Conservation (phyloP, 2,113 vertebrate species). For the Semnornis frantzii region DNA sequence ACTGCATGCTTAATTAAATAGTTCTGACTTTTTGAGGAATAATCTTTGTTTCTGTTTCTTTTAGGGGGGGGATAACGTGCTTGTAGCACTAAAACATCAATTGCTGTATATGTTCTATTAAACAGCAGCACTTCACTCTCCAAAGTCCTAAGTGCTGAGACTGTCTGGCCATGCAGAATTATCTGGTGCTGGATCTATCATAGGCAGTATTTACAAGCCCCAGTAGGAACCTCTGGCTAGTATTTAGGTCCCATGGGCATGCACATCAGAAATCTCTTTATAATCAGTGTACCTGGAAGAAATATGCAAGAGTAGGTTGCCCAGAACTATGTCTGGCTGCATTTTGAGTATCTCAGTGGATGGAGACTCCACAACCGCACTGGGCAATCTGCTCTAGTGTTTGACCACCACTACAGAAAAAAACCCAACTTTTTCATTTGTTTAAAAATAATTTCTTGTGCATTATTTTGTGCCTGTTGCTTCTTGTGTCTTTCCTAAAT, state of each 20-base stretch:
- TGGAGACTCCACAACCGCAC: background rate
- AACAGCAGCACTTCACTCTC: background rate
- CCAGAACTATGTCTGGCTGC: background rate
- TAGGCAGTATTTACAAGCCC: background rate
- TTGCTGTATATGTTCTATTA: background rate
- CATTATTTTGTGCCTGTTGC: background rate
- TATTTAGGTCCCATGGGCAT: background rate
- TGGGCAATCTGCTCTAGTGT: background rate
- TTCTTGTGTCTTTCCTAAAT: background rate
- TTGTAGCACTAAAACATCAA: background rate
- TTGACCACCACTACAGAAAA: background rate
- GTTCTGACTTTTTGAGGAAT: background rate
- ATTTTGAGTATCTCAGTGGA: background rate
- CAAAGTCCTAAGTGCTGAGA: background rate
- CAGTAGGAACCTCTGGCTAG: background rate
- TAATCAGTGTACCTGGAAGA: background rate
- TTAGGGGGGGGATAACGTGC: background rate
- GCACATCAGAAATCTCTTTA: background rate
- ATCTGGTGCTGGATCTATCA: background rate
- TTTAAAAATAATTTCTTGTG: background rate
- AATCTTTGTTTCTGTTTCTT: background rate
- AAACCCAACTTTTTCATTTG: background rate
- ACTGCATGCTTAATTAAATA: background rate
- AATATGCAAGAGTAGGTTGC: background rate
- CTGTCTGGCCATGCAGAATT: background rate